Evolutionary conservation across 92 coral and sea anemone species (phyloP), one percentile per base, ranked within the genome.

Genomic region (Palythoa grandis): DNA sequence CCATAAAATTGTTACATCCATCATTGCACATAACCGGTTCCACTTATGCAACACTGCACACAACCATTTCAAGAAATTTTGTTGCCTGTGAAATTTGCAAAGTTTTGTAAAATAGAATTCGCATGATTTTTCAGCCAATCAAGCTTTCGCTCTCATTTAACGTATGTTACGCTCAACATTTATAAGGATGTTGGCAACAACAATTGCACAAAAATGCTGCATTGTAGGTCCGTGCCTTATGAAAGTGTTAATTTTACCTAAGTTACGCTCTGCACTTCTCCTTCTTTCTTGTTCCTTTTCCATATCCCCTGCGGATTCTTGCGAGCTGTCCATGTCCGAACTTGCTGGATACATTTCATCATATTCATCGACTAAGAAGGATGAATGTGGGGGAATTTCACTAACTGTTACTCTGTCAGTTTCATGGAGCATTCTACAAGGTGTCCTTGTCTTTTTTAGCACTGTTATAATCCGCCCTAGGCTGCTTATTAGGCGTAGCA

Each of bases 221-320:
- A 43, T 43, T 43, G 50, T 43, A 43, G 50, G 7, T 43, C 50
- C 7, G 50, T 8, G 50, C 9, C 50, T 43, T 43, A 43, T 29
- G 2, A 29, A 22, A 16, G 35, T 39, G 2, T 52, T 17, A 7
- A 4, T 9, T 19, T 69, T 16, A 35, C 65, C 56, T 65, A 43
- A 8, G 9, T 84, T 76, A 93, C 94, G 90, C 74, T 82, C 50
- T 25, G 73, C 61, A 56, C 71, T 87, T 60, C 74, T 92, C 52
- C 92, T 91, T 66, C 74, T 82, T 68, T 92, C 93, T 47, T 88
- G 89, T 66, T 94, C 98, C 75, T 39, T 72, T 86, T 94, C 98
- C 98, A 94, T 94, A 76, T 94, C 98, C 19, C 95, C 98, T 7
- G 98, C 92, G 7, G 98, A 94, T 83, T 92, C 98, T 63, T 95